Base-by-base conservation (phyloP, 1,140 invertebrate genomes). In the Bactericera cockerelli region DNA sequence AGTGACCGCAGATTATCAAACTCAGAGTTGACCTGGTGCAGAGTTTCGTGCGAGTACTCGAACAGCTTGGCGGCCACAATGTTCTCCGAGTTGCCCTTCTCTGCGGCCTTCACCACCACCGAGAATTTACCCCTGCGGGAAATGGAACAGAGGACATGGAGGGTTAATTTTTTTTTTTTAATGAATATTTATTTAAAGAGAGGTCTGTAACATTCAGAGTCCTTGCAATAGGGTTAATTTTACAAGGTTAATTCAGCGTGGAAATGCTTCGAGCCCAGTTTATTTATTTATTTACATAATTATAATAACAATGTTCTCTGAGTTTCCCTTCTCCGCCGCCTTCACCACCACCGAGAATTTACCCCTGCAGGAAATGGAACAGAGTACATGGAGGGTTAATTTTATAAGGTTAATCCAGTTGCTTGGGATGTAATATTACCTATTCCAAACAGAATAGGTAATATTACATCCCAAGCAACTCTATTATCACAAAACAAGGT, bases 281-380 rank as follows among this genome's bases (percentile, higher is more conserved):
- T n/a, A n/a, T n/a, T n/a, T n/a, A n/a, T n/a, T n/a, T n/a, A n/a
- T n/a, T n/a, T n/a, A n/a, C n/a, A n/a, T n/a, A n/a, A n/a, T n/a
- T n/a, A n/a, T n/a, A n/a, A n/a, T n/a, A n/a, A 87, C 81, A 4
- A 89, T 77, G 1, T 89, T 77, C 26, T 75, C 75, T 64, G 88
- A 83, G 1, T 75, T 81, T 1, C 75, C 71, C 65, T 84, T 84
- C 62, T 90, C 82, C 11, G 87, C 77, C n/a, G 85, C 86, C 68
- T 89, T 89, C 0, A 84, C 81, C 2, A 93, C 83, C 0, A 86
- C 79, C 2, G 87, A 88, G 70, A 90, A 96, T 65, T 82, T 79
- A 0, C 93, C 92, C 55, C 87, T 85, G 69, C 26, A 65, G 68
- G 55, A 58, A 33, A 64, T 62, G 61, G 58, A 64, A 54, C 38